phyloP scores from a whole-genome alignment of 2,888 invertebrate genomes.

The Lymantria monacha region DNA sequence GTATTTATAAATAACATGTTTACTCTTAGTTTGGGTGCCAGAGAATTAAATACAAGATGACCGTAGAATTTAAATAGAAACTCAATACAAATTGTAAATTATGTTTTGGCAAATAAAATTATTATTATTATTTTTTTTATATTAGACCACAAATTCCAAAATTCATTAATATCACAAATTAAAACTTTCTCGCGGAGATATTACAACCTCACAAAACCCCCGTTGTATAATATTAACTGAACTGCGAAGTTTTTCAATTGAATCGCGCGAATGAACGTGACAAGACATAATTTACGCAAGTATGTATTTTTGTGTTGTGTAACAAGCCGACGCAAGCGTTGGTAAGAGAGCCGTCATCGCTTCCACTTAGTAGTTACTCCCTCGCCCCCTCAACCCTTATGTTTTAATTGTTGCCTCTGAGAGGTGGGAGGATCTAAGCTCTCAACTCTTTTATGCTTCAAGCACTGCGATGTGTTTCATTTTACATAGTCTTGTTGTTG shows the following conservation, averaged over 20 bases:
- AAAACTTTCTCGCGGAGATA: background rate
- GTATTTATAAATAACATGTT: no score
- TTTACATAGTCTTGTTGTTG: conserved; percentile 30
- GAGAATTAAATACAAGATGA: no score
- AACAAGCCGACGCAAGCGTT: conserved; percentile 44
- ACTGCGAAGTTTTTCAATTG: conserved; percentile 25
- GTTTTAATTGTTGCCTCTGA: conserved; percentile 77
- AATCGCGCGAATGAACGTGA: conserved; percentile 43
- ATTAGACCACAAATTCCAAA: background rate
- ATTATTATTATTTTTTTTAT: no score
- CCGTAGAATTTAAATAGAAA: no score
- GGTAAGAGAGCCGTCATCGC: conserved; percentile 53
- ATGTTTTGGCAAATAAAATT: no score
- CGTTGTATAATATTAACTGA: conserved; percentile 1
- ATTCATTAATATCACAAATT: background rate
- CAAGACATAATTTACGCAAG: conserved; percentile 65
- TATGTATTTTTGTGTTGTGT: conserved; percentile 57
- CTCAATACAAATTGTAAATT: no score
- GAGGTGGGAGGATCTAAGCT: conserved; percentile 74
- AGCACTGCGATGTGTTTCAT: conserved; percentile 45
- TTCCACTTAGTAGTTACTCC: conserved; percentile 74
- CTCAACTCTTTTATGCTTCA: conserved; percentile 66
- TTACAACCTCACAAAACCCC: background rate
- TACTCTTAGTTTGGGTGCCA: no score
- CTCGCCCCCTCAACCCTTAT: conserved; percentile 58